Base-by-base conservation (phyloP, 2,113 vertebrate genomes). In the Oncorhynchus mykiss region DNA sequence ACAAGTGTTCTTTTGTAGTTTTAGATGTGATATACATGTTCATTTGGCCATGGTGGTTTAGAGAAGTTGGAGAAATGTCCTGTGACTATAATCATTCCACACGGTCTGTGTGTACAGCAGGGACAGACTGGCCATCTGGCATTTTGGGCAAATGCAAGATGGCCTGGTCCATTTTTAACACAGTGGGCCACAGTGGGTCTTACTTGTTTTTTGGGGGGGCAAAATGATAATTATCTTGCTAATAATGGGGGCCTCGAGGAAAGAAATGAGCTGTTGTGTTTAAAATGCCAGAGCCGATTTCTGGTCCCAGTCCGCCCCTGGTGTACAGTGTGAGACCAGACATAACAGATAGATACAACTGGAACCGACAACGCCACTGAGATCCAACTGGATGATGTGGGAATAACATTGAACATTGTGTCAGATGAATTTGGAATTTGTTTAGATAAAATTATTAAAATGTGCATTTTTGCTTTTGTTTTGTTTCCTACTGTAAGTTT, bases 401-500 rank as follows among this genome's bases (percentile, higher is more conserved):
- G 34, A 18, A 54, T 72, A 13, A 25, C 54, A 65, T 29, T 78
- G 72, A 72, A 18, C 11, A 16, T 25, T 64, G n/a, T 54, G 12
- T 54, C 60, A 64, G 72, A 25, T 48, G 65, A 59, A 16, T 16
- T 18, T 24, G 65, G 3, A 3, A 3, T 24, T 2, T 9, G 76
- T 45, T 45, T 45, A 2, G 39, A 45, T 45, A 45, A 84, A 83
- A 81, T 54, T 7, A 51, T 68, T 78, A 70, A 83, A 79, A 86
- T 81, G 77, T 88, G 82, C 85, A 85, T 87, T 90, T 90, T 88
- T 85, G 79, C 39, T 45, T 45, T 45, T 45, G 39, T 45, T 80
- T 74, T 83, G 73, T 83, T 51, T 79, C 78, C n/a, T 78, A 79
- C 78, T 80, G 85, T 80, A 82, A 45, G 87, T 91, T 83, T 88